phyloP scores from a whole-genome alignment of 2,113 vertebrate genomes.

The Pteruthius melanotis region DNA sequence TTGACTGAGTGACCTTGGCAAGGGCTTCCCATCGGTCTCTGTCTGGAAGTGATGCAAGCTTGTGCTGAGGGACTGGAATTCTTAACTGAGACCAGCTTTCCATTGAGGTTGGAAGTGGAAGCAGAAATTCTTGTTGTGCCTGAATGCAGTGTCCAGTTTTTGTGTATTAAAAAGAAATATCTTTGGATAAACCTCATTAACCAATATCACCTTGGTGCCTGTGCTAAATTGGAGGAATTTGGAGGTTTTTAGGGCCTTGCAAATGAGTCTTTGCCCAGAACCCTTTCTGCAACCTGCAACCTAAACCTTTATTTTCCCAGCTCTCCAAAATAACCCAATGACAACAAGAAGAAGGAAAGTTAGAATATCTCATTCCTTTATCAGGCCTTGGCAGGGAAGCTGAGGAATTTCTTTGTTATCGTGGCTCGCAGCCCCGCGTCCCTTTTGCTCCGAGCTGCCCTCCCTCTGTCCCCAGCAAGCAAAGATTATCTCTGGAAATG shows the following conservation, averaged over 20 bases:
- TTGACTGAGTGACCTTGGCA: background rate
- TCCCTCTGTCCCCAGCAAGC: background rate
- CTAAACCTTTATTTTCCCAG: background rate
- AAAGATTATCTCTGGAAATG: slow-evolving; percentile 55
- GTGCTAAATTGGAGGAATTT: background rate
- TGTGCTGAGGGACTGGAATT: background rate
- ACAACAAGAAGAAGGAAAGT: background rate
- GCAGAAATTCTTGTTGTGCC: background rate
- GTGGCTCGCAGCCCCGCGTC: background rate
- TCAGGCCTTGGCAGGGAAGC: slow-evolving; percentile 36
- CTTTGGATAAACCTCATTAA: background rate
- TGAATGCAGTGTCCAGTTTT: background rate
- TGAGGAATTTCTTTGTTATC: slow-evolving; percentile 50
- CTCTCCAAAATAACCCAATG: background rate
- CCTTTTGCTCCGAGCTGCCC: background rate
- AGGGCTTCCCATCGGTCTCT: background rate
- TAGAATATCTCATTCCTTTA: background rate
- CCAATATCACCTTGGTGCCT: accelerated
- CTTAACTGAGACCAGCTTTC: background rate
- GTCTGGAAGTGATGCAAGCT: background rate
- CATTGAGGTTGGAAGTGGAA: background rate
- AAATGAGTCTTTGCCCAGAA: background rate
- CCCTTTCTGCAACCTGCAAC: background rate
- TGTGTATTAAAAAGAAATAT: background rate
- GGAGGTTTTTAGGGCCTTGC: background rate